These are phyloP conservation scores for Emys orbicularis DNA, from an alignment of 2,797 vertebrate genomes.

Conservation along the genomic window DNA sequence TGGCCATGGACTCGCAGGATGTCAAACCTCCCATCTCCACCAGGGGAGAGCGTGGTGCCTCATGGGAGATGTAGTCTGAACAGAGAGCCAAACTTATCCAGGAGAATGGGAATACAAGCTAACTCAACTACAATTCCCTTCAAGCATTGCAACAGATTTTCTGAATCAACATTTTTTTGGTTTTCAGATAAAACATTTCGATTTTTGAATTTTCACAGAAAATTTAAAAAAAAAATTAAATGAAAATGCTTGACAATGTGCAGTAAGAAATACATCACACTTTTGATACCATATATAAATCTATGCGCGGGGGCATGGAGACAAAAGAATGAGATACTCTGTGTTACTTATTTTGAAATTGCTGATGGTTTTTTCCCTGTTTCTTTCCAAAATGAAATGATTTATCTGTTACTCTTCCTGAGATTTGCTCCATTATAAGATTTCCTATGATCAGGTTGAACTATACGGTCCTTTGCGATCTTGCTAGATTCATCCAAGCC, in stretches of 20 bases:
- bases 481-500: neutral
- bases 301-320: neutral
- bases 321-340: neutral
- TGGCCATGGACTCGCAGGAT: neutral
- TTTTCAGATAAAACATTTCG: too few relatives aligned
- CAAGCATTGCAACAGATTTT: too few relatives aligned
- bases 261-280: neutral
- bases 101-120: neutral
- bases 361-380: rapidly evolving
- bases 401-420: neutral
- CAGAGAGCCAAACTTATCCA: neutral
- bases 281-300: neutral
- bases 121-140: too few relatives aligned
- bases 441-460: neutral
- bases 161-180: too few relatives aligned
- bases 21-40: too few relatives aligned
- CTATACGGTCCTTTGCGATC: neutral
- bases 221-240: too few relatives aligned
- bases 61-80: neutral
- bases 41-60: neutral
- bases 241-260: too few relatives aligned
- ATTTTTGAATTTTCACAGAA: too few relatives aligned
- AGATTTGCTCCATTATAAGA: neutral
- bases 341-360: rapidly evolving
- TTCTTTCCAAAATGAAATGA: neutral